These are phyloP conservation scores for Catharus fuscescens DNA, from an alignment of 2,113 vertebrate species.

Conservation along the genomic window DNA sequence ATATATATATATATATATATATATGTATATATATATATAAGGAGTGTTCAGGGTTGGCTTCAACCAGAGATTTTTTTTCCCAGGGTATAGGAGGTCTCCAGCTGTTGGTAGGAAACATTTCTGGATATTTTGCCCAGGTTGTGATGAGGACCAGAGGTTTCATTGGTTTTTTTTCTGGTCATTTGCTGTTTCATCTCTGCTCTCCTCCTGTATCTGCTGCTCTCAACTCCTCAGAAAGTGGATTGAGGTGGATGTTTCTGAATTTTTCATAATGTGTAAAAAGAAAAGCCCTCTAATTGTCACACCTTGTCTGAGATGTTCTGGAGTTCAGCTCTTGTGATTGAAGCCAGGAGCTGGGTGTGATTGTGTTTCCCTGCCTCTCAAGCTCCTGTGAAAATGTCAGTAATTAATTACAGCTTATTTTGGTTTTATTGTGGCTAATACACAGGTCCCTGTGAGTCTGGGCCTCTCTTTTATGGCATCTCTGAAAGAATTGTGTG, in stretches of 20 bases:
- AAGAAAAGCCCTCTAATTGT: not conserved
- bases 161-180: not conserved
- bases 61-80: not conserved
- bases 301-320: not conserved
- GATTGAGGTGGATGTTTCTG: not conserved
- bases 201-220: not conserved
- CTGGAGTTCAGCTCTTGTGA: not conserved
- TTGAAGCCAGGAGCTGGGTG: not conserved
- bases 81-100: not conserved
- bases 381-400: not conserved
- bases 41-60: not conserved
- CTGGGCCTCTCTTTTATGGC: not conserved
- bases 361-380: not conserved
- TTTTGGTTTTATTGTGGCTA: not conserved
- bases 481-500: not conserved
- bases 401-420: not conserved
- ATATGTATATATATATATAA: not conserved
- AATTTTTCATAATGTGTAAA: not conserved
- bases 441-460: not conserved
- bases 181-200: not conserved
- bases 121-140: not conserved
- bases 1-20: not conserved
- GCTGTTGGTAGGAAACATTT: not conserved
- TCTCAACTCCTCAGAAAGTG: not conserved
- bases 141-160: not conserved